A percentile compares a stretch with the other conserved stretches of the same genome.
These are phyloP conservation scores for Sparidentex hasta DNA, from an alignment of 2,797 vertebrate genomes.

Conservation along the genomic window DNA sequence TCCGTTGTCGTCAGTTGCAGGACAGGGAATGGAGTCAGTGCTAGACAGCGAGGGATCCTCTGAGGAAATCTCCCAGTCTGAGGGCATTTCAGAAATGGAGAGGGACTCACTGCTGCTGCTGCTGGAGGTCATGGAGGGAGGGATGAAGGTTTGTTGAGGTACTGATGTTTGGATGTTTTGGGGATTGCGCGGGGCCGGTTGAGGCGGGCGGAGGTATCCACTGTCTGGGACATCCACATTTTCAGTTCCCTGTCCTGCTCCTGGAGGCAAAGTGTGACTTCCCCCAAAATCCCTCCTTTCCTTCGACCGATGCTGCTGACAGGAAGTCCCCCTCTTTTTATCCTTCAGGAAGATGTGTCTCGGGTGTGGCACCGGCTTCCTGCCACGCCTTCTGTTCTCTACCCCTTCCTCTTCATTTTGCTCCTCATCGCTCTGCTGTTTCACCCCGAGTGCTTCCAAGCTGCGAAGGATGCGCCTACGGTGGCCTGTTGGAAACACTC, in stretches of 20 bases:
- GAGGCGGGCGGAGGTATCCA: not conserved
- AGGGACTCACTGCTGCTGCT: constrained; percentile 72
- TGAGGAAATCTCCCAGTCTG: constrained; percentile 70
- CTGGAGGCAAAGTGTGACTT: constrained; percentile 66
- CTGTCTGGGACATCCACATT: not conserved
- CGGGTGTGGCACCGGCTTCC: constrained; percentile 61
- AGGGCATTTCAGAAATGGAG: constrained; percentile 61
- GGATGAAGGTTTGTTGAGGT: fast-evolving
- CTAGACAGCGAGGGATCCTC: constrained; percentile 47
- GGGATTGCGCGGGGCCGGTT: constrained; percentile 53
- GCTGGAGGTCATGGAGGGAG: constrained; percentile 32
- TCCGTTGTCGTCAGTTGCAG: constrained; percentile 45
- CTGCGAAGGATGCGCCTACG: constrained; percentile 92
- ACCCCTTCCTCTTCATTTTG: constrained; percentile 25
- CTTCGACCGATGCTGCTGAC: constrained; percentile 32
- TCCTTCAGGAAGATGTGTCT: constrained; percentile 73
- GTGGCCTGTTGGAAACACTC: constrained; percentile 92
- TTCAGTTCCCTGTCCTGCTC: constrained; percentile 46
- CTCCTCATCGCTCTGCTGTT: constrained; percentile 16
- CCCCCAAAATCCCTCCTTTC: constrained; percentile 27
- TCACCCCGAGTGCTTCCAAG: constrained; percentile 79
- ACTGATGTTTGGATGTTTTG: constrained; percentile 27
- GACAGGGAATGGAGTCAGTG: constrained; percentile 36
- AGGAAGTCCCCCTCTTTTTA: constrained; percentile 50
- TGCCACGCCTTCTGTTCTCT: not conserved